Conservation (phyloP, 2,113 vertebrate species). For the Orycteropus afer region DNA sequence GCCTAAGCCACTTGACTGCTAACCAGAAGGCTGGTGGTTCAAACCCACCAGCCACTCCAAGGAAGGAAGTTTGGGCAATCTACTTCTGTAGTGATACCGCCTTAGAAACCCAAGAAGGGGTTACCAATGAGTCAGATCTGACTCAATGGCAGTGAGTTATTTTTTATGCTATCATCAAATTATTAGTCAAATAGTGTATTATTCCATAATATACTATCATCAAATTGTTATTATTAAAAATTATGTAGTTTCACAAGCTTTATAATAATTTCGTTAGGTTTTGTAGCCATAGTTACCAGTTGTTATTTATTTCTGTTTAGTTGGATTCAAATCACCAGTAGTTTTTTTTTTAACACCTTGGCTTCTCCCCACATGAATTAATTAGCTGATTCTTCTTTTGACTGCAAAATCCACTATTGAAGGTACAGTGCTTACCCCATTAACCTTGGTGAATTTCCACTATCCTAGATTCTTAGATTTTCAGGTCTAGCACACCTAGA, state of each 20-base stretch:
- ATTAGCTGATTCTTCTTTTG: neutral
- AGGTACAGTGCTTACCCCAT: neutral
- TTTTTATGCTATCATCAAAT: too few relatives aligned
- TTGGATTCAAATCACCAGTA: neutral
- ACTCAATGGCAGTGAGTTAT: too few relatives aligned
- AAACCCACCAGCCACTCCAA: too few relatives aligned
- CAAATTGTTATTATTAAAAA: slow-evolving; percentile 16
- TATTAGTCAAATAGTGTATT: too few relatives aligned
- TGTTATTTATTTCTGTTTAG: slow-evolving; percentile 22
- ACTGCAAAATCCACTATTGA: neutral
- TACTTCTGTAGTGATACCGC: too few relatives aligned
- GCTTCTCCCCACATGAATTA: neutral
- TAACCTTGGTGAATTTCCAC: neutral
- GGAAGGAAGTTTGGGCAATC: too few relatives aligned
- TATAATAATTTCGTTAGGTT: neutral
- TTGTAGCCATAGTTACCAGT: neutral
- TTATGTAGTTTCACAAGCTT: neutral
- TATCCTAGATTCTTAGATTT: neutral
- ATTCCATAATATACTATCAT: neutral
- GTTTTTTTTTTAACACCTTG: neutral
- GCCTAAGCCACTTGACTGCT: too few relatives aligned
- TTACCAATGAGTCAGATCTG: too few relatives aligned
- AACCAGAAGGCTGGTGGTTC: too few relatives aligned
- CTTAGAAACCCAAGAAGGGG: too few relatives aligned
- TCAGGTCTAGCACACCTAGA: neutral